A percentile compares a stretch with the other conserved stretches of the same genome.
phyloP scores from a whole-genome alignment of 2,113 vertebrate species.

The Platysternon megacephalum region DNA sequence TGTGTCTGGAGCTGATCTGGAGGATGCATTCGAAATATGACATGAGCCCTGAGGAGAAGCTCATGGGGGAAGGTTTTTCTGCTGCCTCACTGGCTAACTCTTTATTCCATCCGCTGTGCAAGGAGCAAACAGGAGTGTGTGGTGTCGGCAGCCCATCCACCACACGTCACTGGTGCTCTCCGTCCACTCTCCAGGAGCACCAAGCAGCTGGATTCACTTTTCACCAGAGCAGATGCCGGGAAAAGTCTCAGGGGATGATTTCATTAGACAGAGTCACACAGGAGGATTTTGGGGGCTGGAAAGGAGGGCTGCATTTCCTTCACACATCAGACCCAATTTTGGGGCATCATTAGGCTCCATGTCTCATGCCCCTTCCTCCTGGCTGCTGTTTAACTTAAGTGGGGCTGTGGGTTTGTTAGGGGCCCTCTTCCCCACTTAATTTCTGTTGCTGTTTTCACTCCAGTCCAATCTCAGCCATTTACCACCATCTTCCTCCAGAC shows the following conservation, averaged over 20 bases:
- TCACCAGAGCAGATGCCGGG: accelerated
- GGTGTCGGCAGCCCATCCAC: neutral
- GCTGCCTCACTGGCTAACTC: neutral
- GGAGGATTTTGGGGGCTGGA: neutral
- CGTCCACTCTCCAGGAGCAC: accelerated
- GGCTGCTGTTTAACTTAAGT: accelerated
- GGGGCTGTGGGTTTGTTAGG: neutral
- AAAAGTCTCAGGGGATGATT: neutral
- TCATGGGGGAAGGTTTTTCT: neutral
- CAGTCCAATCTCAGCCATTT: neutral
- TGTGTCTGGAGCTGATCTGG: accelerated
- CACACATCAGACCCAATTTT: neutral
- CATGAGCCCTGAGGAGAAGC: neutral
- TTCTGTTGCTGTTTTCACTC: neutral
- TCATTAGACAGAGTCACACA: neutral
- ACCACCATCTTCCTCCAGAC: neutral
- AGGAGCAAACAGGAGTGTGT: neutral
- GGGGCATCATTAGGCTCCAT: accelerated
- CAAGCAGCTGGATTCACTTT: conserved; percentile 3
- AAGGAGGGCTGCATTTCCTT: neutral
- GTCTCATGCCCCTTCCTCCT: accelerated
- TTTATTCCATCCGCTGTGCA: neutral
- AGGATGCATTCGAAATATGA: neutral
- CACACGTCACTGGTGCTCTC: neutral
- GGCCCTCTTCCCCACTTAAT: neutral